These are phyloP conservation scores for Lathamus discolor DNA, from an alignment of 2,113 vertebrate species.

Conservation along the genomic window DNA sequence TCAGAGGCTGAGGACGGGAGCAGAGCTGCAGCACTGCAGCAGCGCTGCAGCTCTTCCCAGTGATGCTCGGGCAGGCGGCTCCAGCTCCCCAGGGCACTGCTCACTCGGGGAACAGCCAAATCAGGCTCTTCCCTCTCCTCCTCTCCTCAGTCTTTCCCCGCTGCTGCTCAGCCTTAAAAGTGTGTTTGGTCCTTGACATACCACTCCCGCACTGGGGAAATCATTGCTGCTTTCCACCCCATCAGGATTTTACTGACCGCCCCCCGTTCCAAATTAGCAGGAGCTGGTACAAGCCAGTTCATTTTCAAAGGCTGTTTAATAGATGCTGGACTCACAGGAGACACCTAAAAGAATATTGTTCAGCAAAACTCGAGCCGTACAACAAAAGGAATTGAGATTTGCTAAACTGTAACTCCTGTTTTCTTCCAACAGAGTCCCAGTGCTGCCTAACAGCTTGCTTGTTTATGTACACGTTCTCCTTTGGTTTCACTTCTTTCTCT, in stretches of 20 bases:
- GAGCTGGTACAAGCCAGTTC: background rate
- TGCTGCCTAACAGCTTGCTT: background rate
- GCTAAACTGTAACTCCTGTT: background rate
- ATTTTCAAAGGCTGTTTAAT: background rate
- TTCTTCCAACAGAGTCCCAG: background rate
- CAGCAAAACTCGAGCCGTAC: background rate
- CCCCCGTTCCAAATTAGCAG: background rate
- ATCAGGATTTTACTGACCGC: background rate
- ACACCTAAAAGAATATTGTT: background rate
- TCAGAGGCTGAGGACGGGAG: background rate
- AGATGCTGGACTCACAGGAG: background rate
- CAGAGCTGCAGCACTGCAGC: background rate
- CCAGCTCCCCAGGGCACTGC: rapidly evolving
- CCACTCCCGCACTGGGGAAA: background rate
- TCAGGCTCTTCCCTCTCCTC: background rate
- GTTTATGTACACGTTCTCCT: background rate
- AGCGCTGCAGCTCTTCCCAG: background rate
- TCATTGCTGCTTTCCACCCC: background rate
- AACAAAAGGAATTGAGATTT: background rate
- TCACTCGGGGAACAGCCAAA: background rate
- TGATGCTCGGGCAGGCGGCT: rapidly evolving
- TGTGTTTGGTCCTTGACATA: background rate
- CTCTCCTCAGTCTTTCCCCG: background rate
- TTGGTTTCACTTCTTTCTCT: background rate
- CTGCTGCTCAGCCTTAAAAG: background rate